Base-by-base conservation (phyloP, 2,113 vertebrate genomes). In the Entosphenus tridentatus region DNA sequence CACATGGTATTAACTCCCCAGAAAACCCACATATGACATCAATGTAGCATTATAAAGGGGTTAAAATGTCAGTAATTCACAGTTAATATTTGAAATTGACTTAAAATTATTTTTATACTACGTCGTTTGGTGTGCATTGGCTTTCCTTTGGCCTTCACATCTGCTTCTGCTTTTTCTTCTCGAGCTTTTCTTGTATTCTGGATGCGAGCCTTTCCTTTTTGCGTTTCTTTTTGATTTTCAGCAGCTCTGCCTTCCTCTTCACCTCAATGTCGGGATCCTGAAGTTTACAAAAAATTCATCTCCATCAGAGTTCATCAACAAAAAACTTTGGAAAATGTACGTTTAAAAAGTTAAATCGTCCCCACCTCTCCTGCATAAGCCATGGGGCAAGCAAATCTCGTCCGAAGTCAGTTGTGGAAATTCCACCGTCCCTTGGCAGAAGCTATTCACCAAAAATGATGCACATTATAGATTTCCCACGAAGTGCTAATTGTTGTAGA, bases 221-320 rank as follows among this genome's bases (percentile, higher is more conserved):
- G 39, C 39, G 39, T 39, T 39, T 39, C 68, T 74, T 81, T 75
- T 21, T 79, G 74, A 92, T 85, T 77, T 84, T 91, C 71, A 85
- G 83, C 68, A 95, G 80, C 73, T 97, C 89, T 0, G 84, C 85
- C 55, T 77, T 86, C 71, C 87, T 80, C 67, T 83, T 85, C 1
- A 81, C 83, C 77, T 89, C 85, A 74, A 88, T 72, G 8, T 95
- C 92, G 0, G 92, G 92, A 73, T 96, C 89, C 92, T 96, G 76
- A 59, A 13, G 39, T 39, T 39, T 1, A 18, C 10, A 13, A 56
- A 14, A 54, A 8, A 11, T 10, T 11, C 14, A 70, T 8, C 55
- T 2, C 13, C 9, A 54, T 68, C 12, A 9, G 10, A 55, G 39
- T 9, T 9, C 21, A 68, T 54, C 14, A 54, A 9, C 9, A 68